phyloP scores from a whole-genome alignment of 92 coral and sea anemone species.

The Actinostola sp. region DNA sequence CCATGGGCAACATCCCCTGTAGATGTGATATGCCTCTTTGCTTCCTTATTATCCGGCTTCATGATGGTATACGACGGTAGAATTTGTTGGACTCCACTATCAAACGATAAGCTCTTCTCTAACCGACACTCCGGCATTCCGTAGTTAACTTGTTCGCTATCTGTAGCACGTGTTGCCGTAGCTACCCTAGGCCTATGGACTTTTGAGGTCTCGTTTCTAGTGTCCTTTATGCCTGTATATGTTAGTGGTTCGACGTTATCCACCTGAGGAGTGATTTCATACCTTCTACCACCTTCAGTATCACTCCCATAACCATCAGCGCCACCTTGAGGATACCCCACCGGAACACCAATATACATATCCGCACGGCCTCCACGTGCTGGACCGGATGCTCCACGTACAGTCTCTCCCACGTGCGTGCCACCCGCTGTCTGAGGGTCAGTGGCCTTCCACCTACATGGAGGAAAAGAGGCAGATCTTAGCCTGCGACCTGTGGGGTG shows the following conservation, averaged over 20 bases:
- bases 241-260: too few relatives aligned
- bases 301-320: constrained; percentile 4
- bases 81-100: constrained; percentile 14
- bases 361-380: constrained; percentile 67
- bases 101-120: constrained; percentile 2
- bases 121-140: too few relatives aligned
- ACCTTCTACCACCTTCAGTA: not conserved
- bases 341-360: constrained; percentile 58
- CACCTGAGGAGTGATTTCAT: not conserved
- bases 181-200: too few relatives aligned
- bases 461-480: constrained; percentile 84
- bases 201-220: too few relatives aligned
- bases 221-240: too few relatives aligned
- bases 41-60: not conserved
- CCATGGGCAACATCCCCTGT: not conserved
- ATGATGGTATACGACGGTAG: not conserved
- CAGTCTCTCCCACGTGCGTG: constrained; percentile 40
- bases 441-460: constrained; percentile 75
- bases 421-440: constrained; percentile 45
- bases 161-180: too few relatives aligned
- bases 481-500: constrained; percentile 53
- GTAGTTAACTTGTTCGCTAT: too few relatives aligned
- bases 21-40: not conserved
- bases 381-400: constrained; percentile 64
- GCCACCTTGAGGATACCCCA: constrained; percentile 37